Percentiles rank a stretch among this genome's conserved stretches.
phyloP scores from a whole-genome alignment of 1,140 invertebrate genomes.

The Pogonognathellus flavescens region DNA sequence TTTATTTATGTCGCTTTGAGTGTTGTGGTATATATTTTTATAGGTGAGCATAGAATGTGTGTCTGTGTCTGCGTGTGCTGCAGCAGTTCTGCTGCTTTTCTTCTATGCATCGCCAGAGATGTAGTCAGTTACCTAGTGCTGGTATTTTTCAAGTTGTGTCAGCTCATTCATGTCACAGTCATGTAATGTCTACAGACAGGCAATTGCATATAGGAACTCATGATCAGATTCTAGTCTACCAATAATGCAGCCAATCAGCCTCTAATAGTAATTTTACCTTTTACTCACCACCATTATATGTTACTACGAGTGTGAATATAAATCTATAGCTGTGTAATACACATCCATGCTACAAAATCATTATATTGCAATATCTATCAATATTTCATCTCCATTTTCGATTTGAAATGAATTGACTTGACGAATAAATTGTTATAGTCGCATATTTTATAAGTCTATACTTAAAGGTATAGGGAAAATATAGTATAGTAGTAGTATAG shows the following conservation, averaged over 20 bases:
- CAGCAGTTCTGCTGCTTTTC: background rate
- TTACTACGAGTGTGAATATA: background rate
- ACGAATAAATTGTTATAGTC: no score
- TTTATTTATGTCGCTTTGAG: constrained; percentile 41
- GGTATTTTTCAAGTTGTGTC: constrained; percentile 25
- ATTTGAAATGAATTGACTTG: no score
- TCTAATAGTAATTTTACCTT: no score
- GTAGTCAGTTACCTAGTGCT: background rate
- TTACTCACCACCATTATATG: no score
- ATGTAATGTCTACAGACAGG: background rate
- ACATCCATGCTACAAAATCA: no score
- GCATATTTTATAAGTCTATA: no score
- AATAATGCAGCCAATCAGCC: background rate
- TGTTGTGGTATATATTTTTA: background rate
- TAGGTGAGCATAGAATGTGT: no score
- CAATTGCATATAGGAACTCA: background rate
- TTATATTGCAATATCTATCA: no score
- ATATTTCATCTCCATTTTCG: no score
- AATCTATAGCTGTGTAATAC: background rate
- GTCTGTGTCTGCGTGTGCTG: background rate
- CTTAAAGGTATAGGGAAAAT: no score
- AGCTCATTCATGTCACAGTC: constrained; percentile 33
- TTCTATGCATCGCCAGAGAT: background rate
- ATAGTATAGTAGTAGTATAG: no score
- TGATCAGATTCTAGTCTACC: background rate